A percentile compares a stretch with the other conserved stretches of the same genome.
phyloP scores from a whole-genome alignment of 1,140 invertebrate species.

The Solenopsis invicta region DNA sequence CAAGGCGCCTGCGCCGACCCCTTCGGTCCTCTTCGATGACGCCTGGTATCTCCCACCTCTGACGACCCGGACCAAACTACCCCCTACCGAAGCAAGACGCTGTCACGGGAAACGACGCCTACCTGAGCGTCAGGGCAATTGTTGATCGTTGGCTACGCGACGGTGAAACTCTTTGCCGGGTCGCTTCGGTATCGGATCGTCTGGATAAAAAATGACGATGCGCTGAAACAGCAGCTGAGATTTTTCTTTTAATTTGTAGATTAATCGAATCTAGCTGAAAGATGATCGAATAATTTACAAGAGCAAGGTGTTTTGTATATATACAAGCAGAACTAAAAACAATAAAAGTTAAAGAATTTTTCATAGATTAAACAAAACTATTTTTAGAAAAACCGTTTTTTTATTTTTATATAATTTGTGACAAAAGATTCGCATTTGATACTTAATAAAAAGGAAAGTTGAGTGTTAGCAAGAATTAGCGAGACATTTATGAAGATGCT shows the following conservation, averaged over 20 bases:
- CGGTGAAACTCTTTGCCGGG: conserved; percentile 48
- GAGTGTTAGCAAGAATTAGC: not conserved
- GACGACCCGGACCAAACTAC: conserved; percentile 35
- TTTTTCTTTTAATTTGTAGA: not conserved
- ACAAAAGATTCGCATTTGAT: not conserved
- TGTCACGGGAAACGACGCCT: conserved; percentile 70
- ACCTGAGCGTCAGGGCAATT: conserved; percentile 78
- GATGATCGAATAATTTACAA: not conserved
- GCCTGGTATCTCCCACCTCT: conserved; percentile 70
- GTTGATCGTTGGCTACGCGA: conserved; percentile 82
- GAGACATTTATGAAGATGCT: not conserved
- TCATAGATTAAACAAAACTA: not conserved
- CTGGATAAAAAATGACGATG: conserved; percentile 47
- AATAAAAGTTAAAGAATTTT: not conserved
- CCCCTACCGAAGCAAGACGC: conserved; percentile 41
- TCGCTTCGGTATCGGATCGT: not conserved
- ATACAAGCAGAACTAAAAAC: not conserved
- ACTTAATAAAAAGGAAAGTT: not conserved
- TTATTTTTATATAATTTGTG: not conserved
- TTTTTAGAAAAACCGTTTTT: not conserved
- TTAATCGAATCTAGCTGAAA: not conserved
- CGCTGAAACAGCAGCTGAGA: conserved; percentile 11
- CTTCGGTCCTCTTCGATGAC: conserved; percentile 58
- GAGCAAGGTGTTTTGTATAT: not conserved
- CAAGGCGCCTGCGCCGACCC: conserved; percentile 77